Evolutionary conservation across 2,888 invertebrate species (phyloP), one percentile per base, ranked within the genome.

Genomic region (Cephonodes hylas): DNA sequence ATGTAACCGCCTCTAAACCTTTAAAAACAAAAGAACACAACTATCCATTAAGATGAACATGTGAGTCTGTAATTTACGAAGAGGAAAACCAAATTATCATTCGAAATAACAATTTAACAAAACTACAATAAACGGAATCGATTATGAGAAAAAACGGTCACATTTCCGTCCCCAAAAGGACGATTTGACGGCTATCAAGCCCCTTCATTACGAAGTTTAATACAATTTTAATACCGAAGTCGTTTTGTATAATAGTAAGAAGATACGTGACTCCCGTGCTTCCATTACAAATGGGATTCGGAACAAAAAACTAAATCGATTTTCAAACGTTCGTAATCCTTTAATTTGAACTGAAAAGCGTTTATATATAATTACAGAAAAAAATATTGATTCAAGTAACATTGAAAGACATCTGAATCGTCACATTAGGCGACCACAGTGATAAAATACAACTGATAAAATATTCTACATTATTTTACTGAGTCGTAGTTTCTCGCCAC

Each of bases 191-290:
- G 84, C 84, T 81, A 83, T 89, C 86, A 85, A 78, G 75, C 73
- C 75, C 77, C 76, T 69, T 79, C 77, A 84, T 86, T 85, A 83
- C 75, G 8, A 53, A 71, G 63, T 79, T 79, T 89, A 87, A 89
- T 88, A 86, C 81, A 79, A 83, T 83, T 86, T 88, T 87, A 88
- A 89, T 88, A 81, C 81, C 80, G 77, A 77, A 73, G 77, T 31
- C 77, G 77, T 77, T 76, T 71, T 66, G 69, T 75, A 77, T 86
- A 85, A 88, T 86, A 78, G 82, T 81, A 71, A 80, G 76, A 72
- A 67, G 64, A 72, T 75, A 90, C 91, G 91, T 91, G 91, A 90
- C 91, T 89, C 73, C 88, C 80, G 89, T 84, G 68, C 80, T 76
- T 71, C 85, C 80, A 90, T 91, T 90, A 89, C 73, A 65, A 73